Conservation (phyloP, 2,797 vertebrate species). For the Caiman crocodilus region DNA sequence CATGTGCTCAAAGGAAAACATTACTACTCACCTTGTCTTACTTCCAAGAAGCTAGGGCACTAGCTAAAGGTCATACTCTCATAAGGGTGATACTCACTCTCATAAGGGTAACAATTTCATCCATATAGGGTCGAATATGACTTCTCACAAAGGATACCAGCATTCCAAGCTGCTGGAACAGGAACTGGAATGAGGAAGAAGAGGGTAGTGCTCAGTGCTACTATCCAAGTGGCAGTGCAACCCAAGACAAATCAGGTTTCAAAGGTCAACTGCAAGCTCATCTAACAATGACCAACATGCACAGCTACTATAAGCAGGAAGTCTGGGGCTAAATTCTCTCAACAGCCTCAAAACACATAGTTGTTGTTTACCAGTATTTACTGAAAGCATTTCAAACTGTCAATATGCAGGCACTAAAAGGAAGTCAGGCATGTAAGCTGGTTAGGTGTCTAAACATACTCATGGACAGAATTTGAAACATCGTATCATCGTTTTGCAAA, state of each 20-base stretch:
- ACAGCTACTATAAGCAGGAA: not conserved
- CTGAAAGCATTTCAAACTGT: not conserved
- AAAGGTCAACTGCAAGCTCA: slow-evolving; percentile 11
- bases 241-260: accelerated
- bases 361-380: not conserved
- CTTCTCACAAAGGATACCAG: slow-evolving; percentile 98
- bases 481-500: not conserved
- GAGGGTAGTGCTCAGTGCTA: not conserved
- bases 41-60: not conserved
- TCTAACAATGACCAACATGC: slow-evolving; percentile 28
- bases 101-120: slow-evolving; percentile 98
- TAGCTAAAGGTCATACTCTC: not conserved
- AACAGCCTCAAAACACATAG: not conserved
- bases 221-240: not conserved
- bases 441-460: not conserved
- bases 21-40: not conserved
- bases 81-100: slow-evolving; percentile 86
- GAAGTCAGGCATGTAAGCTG: not conserved
- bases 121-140: slow-evolving; percentile 99
- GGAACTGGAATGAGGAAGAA: slow-evolving; percentile 85
- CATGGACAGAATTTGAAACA: not conserved
- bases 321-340: slow-evolving; percentile 33
- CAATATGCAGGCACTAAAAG: too few species aligned
- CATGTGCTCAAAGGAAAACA: not conserved
- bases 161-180: slow-evolving; percentile 99